phyloP scores from a whole-genome alignment of 1,140 invertebrate genomes.

The Ostrea edulis region DNA sequence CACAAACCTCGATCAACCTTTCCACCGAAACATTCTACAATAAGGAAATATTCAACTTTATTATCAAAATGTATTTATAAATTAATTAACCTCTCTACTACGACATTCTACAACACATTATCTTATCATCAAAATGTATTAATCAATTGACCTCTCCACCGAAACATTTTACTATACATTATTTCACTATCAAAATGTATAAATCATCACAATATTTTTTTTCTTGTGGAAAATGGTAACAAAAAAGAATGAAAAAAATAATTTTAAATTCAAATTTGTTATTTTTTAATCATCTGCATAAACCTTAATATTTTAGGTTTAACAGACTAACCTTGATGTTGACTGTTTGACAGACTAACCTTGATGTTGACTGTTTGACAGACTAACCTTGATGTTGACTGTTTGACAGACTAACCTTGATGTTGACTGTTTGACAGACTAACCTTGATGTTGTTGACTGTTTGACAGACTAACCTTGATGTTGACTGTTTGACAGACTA shows the following conservation, averaged over 20 bases:
- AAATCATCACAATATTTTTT: no score
- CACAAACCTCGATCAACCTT: conserved; percentile 93
- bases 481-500: not conserved
- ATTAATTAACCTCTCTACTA: no score
- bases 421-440: not conserved
- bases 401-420: not conserved
- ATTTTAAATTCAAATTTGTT: no score
- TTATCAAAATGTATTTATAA: not conserved
- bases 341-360: not conserved
- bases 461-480: not conserved
- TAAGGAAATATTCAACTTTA: not conserved
- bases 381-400: not conserved
- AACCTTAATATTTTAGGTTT: not conserved
- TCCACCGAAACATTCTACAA: conserved; percentile 97
- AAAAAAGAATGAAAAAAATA: no score
- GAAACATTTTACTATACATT: no score
- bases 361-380: no score
- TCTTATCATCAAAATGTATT: no score
- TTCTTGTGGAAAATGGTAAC: no score
- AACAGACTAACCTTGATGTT: not conserved
- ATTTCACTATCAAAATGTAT: no score
- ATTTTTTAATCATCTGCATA: no score
- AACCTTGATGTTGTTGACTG: not conserved
- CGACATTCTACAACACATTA: no score
- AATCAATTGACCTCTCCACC: no score